Percentiles rank a stretch among this genome's conserved stretches.
Conservation (phyloP, 1,140 invertebrate species). For the Caenorhabditis inopinata region DNA sequence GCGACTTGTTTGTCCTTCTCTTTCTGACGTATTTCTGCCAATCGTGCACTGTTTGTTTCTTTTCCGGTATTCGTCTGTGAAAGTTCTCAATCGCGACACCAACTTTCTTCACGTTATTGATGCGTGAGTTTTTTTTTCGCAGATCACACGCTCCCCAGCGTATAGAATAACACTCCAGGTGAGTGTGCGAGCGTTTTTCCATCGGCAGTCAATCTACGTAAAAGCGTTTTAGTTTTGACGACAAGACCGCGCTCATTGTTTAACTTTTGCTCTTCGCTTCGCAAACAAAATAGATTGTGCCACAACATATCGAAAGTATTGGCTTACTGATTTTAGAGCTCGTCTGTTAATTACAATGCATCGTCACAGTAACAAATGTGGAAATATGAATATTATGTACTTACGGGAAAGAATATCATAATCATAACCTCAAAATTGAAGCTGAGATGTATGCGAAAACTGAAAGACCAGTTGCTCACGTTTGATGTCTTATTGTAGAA, state of each 20-base stretch:
- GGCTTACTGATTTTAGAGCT: conserved; percentile 3
- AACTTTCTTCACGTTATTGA: neutral
- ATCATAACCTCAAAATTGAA: neutral
- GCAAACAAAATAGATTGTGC: conserved; percentile 17
- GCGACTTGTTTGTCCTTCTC: conserved; percentile 2
- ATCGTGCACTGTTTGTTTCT: conserved; percentile 24
- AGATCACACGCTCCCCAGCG: neutral
- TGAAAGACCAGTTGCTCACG: too few relatives aligned
- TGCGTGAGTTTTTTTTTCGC: neutral
- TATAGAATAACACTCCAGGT: neutral
- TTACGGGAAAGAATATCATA: neutral
- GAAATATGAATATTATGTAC: too few relatives aligned
- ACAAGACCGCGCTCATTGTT: neutral
- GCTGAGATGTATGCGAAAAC: too few relatives aligned
- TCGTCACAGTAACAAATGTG: too few relatives aligned
- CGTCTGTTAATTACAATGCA: neutral
- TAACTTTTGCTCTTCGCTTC: conserved; percentile 11
- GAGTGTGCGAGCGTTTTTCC: neutral
- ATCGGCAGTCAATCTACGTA: neutral
- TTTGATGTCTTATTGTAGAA: too few relatives aligned
- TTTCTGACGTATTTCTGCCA: conserved; percentile 28
- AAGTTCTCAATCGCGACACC: neutral
- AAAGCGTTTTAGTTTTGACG: conserved; percentile 1
- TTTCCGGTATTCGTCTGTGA: conserved; percentile 28
- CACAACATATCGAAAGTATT: neutral